phyloP scores from a whole-genome alignment of 2,888 invertebrate genomes.

The Drosophila yooni region DNA sequence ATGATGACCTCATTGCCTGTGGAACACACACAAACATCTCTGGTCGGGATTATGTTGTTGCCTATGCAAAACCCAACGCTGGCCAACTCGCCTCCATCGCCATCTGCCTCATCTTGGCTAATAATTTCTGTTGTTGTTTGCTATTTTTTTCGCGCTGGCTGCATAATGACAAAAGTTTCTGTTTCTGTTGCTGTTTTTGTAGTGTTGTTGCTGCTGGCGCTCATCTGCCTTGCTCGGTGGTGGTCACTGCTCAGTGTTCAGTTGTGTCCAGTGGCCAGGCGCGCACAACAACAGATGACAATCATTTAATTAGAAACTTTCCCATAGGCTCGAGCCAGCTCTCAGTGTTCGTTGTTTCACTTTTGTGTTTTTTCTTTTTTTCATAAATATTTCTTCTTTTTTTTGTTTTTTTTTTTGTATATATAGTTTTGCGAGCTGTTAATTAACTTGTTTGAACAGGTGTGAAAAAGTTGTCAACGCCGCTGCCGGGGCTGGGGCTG shows the following conservation, averaged over 20 bases:
- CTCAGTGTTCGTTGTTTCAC: slow-evolving; percentile 52
- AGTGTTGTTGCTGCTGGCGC: slow-evolving; percentile 39
- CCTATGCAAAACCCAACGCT: slow-evolving; percentile 39
- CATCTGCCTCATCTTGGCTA: slow-evolving; percentile 75
- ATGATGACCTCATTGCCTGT: slow-evolving; percentile 73
- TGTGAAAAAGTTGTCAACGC: slow-evolving; percentile 81
- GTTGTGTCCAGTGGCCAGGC: slow-evolving; percentile 52
- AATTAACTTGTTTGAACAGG: slow-evolving; percentile 83
- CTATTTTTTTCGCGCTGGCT: slow-evolving; percentile 40
- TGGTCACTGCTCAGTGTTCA: slow-evolving; percentile 56
- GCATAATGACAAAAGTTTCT: slow-evolving; percentile 20
- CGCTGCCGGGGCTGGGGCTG: slow-evolving; percentile 13
- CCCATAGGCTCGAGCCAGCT: slow-evolving; percentile 81
- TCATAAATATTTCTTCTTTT: slow-evolving; percentile 24
- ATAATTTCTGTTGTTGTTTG: slow-evolving; percentile 71
- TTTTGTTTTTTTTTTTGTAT: slow-evolving; percentile 46
- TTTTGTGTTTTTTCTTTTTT: slow-evolving; percentile 46
- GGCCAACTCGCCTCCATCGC: slow-evolving; percentile 41
- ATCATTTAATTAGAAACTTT: slow-evolving; percentile 85
- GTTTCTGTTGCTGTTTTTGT: slow-evolving; percentile 34
- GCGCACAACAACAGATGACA: slow-evolving; percentile 81
- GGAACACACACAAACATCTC: slow-evolving; percentile 46
- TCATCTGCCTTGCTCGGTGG: slow-evolving; percentile 49
- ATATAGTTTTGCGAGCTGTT: slow-evolving; percentile 80
- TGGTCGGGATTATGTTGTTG: slow-evolving; percentile 39